Conservation (phyloP, 2,888 invertebrate species). For the Alloplasta piceator region DNA sequence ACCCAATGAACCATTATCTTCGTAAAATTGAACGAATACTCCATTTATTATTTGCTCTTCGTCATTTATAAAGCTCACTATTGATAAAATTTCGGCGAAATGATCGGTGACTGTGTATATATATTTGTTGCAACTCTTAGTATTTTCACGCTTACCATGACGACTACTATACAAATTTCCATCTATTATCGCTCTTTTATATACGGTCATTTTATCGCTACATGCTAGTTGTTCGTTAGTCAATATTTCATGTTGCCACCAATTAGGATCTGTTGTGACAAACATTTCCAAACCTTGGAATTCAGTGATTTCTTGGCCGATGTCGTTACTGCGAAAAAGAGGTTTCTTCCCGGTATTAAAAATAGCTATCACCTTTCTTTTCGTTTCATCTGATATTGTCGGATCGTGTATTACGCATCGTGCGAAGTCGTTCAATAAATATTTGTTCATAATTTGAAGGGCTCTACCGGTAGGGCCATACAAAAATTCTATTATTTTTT, state of each 20-base stretch:
- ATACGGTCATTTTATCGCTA: slow-evolving; percentile 15
- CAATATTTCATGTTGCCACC: slow-evolving; percentile 12
- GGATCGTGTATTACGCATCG: slow-evolving; percentile 33
- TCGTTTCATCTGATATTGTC: slow-evolving; percentile 19
- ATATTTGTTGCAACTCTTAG: slow-evolving; percentile 29
- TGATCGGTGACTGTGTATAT: slow-evolving; percentile 9
- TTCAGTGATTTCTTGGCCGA: slow-evolving; percentile 25
- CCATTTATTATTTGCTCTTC: slow-evolving; percentile 17
- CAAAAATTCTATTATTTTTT: slow-evolving; percentile 32
- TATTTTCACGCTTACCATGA: slow-evolving; percentile 19
- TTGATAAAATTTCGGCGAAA: slow-evolving; percentile 23
- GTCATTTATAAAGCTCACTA: slow-evolving; percentile 22
- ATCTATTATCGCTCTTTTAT: slow-evolving; percentile 32
- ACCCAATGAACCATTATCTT: slow-evolving; percentile 3
- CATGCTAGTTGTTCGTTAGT: slow-evolving; percentile 9
- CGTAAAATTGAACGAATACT: slow-evolving; percentile 16
- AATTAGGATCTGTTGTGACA: slow-evolving; percentile 6
- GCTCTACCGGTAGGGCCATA: slow-evolving; percentile 25
- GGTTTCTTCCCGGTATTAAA: slow-evolving; percentile 33
- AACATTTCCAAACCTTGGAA: slow-evolving; percentile 22
- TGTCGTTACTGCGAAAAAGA: slow-evolving; percentile 25
- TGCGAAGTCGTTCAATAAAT: slow-evolving; percentile 34
- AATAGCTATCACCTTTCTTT: slow-evolving; percentile 15
- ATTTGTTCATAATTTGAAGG: slow-evolving; percentile 29
- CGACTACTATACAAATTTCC: slow-evolving; percentile 34